phyloP scores from a whole-genome alignment of 2,113 vertebrate genomes.

The Accipiter virgatus region DNA sequence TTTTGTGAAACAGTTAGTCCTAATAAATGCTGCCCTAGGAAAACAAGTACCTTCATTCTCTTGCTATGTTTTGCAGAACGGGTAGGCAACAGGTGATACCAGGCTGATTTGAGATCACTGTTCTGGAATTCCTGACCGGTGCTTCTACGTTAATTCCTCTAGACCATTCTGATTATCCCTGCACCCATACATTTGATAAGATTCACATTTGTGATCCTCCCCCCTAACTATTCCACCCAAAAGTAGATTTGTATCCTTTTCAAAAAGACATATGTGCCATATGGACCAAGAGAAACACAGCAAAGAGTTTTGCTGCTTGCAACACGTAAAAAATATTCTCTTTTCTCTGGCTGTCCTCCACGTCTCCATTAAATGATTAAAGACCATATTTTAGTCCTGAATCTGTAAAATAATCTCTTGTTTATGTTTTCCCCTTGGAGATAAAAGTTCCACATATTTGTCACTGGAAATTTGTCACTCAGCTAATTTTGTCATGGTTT shows the following conservation, averaged over 20 bases:
- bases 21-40: background rate
- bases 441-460: background rate
- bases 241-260: background rate
- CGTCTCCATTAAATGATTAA: background rate
- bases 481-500: background rate
- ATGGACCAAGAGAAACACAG: background rate
- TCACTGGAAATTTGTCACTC: background rate
- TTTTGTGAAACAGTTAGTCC: background rate
- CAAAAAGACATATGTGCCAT: background rate
- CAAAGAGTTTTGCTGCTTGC: background rate
- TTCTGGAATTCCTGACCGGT: background rate
- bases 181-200: background rate
- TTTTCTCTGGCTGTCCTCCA: background rate
- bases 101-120: background rate
- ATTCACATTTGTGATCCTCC: background rate
- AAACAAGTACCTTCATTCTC: background rate
- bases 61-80: accelerated
- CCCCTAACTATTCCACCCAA: background rate
- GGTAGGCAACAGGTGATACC: background rate
- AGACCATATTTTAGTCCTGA: background rate
- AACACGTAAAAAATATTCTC: background rate
- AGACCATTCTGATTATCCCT: background rate
- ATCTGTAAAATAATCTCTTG: background rate
- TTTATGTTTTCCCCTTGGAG: background rate
- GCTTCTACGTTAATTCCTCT: background rate